Conservation (phyloP, 37 sponge, comb jelly and placozoan genomes). For the Beroe ovata region DNA sequence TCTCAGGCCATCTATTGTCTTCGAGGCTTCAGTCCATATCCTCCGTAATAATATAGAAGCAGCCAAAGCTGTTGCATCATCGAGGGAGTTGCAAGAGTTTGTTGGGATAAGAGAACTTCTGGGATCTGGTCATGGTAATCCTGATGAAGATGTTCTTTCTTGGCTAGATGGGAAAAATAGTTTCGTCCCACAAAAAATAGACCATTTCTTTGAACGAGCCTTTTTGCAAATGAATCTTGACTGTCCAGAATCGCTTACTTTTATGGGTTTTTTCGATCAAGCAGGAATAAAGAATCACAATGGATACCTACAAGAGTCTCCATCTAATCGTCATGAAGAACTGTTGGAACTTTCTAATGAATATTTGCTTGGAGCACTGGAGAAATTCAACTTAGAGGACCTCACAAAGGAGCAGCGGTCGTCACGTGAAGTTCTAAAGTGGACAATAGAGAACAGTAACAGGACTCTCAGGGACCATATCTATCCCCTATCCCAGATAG, state of each 20-base stretch:
- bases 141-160: conserved; percentile 7
- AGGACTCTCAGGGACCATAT: conserved; percentile 20
- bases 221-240: conserved; percentile 29
- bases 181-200: conserved; percentile 18
- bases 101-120: neutral
- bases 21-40: conserved; percentile 35
- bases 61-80: conserved; percentile 37
- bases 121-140: neutral
- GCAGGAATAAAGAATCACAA: conserved; percentile 56
- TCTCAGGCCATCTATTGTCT: conserved; percentile 8
- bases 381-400: neutral
- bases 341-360: neutral
- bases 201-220: conserved; percentile 52
- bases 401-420: neutral
- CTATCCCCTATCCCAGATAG: conserved; percentile 18
- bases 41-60: conserved; percentile 3
- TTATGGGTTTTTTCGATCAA: conserved; percentile 53
- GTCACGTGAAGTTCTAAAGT: neutral
- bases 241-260: conserved; percentile 5
- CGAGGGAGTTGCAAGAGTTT: conserved; percentile 26
- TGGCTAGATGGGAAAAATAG: conserved; percentile 33
- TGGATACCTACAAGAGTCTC: conserved; percentile 47
- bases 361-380: neutral
- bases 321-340: conserved; percentile 14
- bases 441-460: conserved; percentile 46